Evolutionary conservation across 2,113 vertebrate species (phyloP).

Genomic region (Apeltes quadracus): DNA sequence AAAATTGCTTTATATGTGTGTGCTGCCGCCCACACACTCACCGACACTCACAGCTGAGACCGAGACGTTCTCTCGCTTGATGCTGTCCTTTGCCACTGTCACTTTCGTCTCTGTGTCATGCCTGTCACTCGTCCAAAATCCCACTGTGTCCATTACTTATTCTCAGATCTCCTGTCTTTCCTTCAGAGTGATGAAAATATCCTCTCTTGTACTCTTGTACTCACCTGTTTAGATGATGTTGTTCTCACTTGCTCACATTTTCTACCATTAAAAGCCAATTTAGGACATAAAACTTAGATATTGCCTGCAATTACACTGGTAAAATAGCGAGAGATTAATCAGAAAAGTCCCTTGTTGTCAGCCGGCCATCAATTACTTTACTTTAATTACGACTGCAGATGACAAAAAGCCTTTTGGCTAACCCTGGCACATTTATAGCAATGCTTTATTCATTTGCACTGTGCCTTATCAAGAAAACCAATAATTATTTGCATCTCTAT

Average conservation of each 20-base stretch:
- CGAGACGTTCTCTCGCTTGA: conserved; percentile 37
- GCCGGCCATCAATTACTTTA: background rate
- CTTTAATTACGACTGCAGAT: too few relatives aligned
- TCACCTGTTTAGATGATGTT: background rate
- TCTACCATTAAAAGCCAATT: background rate
- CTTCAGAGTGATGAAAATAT: background rate
- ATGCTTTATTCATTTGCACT: too few relatives aligned
- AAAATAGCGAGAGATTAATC: background rate
- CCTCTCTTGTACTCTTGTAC: background rate
- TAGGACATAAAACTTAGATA: background rate
- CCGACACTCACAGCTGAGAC: conserved; percentile 42
- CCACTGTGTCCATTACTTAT: conserved; percentile 4
- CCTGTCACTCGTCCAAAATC: conserved; percentile 28
- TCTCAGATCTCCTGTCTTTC: conserved; percentile 3
- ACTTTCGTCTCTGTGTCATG: conserved; percentile 37
- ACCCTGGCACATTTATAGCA: too few relatives aligned
- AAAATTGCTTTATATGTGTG: background rate
- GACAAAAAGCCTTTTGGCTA: too few relatives aligned
- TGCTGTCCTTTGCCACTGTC: conserved; percentile 36
- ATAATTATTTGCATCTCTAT: background rate
- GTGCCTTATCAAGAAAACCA: too few relatives aligned
- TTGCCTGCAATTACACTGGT: background rate
- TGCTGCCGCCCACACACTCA: conserved; percentile 6
- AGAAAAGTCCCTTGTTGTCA: background rate
- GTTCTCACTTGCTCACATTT: conserved; percentile 3